Evolutionary conservation across 2,797 vertebrate genomes (phyloP).

Genomic region (Chanos chanos): DNA sequence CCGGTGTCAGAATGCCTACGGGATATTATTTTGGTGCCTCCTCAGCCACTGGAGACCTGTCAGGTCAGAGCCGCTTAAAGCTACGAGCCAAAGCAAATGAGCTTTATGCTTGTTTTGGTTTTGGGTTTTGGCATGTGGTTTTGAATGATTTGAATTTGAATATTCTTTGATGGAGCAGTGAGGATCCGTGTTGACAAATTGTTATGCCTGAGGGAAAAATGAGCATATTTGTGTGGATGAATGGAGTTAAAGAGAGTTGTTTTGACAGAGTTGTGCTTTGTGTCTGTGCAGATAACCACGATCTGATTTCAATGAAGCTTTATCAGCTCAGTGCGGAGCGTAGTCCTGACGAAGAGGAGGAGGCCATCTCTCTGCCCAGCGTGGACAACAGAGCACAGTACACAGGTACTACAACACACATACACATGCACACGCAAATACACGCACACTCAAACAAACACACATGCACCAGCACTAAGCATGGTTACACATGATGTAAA

Average conservation of each 20-base stretch:
- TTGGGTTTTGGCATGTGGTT: background rate
- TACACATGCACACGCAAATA: no score
- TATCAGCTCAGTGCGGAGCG: constrained; percentile 83
- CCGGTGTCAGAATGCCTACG: constrained; percentile 76
- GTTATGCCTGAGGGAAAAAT: no score
- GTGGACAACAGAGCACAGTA: constrained; percentile 85
- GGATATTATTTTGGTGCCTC: constrained; percentile 90
- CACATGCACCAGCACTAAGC: no score
- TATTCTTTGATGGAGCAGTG: background rate
- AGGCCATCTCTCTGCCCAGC: constrained; percentile 77
- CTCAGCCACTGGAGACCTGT: constrained; percentile 87
- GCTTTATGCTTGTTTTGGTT: background rate
- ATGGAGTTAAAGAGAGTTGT: no score
- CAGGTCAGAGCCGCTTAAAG: constrained; percentile 66
- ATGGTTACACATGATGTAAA: no score
- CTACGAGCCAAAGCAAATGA: background rate
- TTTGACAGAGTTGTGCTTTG: background rate
- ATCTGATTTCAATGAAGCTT: constrained; percentile 89
- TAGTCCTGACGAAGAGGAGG: constrained; percentile 71
- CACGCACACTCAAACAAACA: no score
- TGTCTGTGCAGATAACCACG: constrained; percentile 83
- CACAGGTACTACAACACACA: constrained; percentile 38
- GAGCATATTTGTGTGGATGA: no score
- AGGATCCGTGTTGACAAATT: no score
- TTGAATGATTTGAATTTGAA: background rate